Evolutionary conservation across 2,888 invertebrate genomes (phyloP), one percentile per base, ranked within the genome.

Genomic region (Psococerastis gibbosa): DNA sequence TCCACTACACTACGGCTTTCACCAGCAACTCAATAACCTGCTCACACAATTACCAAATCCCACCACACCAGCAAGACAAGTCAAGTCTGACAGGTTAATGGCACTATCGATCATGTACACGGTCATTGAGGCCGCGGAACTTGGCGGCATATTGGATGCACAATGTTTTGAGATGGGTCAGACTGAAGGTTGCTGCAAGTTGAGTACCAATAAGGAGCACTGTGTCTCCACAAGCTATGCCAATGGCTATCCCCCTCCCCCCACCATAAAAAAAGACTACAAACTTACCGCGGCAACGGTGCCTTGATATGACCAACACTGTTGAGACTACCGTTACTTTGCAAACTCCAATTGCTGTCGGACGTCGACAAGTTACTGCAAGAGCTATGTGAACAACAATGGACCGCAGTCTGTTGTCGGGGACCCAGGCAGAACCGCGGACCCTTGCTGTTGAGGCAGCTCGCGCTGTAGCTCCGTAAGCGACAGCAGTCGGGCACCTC

Each of bases 321-420:
- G 5, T 17, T 20, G 5, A 38, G 11, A 38, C 38, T 38, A 15
- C 38, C 6, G 6, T 13, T 18, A 38, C 38, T 38, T 20, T 38
- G 38, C 18, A 38, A 20, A 20, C 38, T 38, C 38, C 38, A 38
- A 20, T 38, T 38, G 18, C 38, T 38, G 22, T 38, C 38, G 9
- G 38, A 38, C 18, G 38, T 18, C 5, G 38, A 38, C 6, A 27
- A 11, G 11, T 27, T 27, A 20, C 5, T 38, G 5, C 20, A 38
- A 20, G 17, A 20, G 22, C 38, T 38, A 20, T 38, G 38, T n/a
- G 20, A 20, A 20, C 38, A 38, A 20, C 38, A 38, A 33, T 9
- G 6, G 9, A 6, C 17, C 33, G 33, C 5, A 15, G 17, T n/a
- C 18, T 16, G 22, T 22, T 20, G 16, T 15, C 20, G 22, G 38